Evolutionary conservation across 2,888 invertebrate genomes (phyloP).

Genomic region (Matsumyia berberina): DNA sequence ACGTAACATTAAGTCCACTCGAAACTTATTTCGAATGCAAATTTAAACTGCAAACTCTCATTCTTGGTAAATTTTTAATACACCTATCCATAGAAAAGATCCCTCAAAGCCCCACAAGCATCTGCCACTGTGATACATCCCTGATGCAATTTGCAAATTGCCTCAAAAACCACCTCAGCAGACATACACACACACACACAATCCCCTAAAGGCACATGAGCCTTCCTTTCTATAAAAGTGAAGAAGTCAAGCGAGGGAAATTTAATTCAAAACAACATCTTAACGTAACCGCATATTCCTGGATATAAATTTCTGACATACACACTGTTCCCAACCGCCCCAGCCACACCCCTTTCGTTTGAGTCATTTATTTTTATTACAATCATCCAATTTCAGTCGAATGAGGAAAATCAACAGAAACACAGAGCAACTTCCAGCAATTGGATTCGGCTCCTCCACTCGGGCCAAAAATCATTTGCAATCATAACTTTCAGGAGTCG

Average conservation of each 20-base stretch:
- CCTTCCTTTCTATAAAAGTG: conserved; percentile 39
- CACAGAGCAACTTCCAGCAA: conserved; percentile 47
- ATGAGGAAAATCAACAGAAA: conserved; percentile 58
- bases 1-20: conserved; percentile 22
- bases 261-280: conserved; percentile 69
- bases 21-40: conserved; percentile 47
- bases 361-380: conserved; percentile 72
- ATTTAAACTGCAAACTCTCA: conserved; percentile 55
- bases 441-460: conserved; percentile 45
- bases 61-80: conserved; percentile 61
- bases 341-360: conserved; percentile 47
- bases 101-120: conserved; percentile 15
- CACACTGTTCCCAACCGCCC: not conserved
- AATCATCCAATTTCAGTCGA: conserved; percentile 66
- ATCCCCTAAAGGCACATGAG: conserved; percentile 27
- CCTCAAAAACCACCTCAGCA: conserved; percentile 49
- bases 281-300: conserved; percentile 45
- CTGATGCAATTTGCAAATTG: conserved; percentile 72
- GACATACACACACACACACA: too few relatives aligned
- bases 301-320: conserved; percentile 7
- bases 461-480: conserved; percentile 60
- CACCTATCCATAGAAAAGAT: conserved; percentile 26
- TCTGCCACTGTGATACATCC: conserved; percentile 23
- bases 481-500: conserved; percentile 63
- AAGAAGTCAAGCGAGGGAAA: conserved; percentile 57